Base-by-base conservation (phyloP, 1,140 invertebrate species). In the Adoxophyes honmai region DNA sequence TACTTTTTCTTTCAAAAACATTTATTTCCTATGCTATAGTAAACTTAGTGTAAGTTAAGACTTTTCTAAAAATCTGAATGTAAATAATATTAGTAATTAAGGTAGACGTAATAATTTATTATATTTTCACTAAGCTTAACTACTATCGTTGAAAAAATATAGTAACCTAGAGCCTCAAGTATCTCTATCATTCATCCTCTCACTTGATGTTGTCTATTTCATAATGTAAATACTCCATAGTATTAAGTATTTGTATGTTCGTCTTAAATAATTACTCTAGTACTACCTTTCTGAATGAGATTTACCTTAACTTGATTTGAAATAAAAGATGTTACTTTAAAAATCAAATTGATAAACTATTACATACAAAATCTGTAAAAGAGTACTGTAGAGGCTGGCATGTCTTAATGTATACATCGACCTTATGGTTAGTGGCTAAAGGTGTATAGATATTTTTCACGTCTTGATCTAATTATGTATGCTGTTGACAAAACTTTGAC, bases 41-140 rank as follows among this genome's bases (percentile, higher is more conserved):
- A 15, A 42, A 42, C n/a, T 42, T 54, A 54, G 16, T n/a, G 13
- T 21, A 21, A 54, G 21, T 15, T 28, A 28, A 28, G 6, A 28
- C 2, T 28, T 28, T 28, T 28, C 2, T 3, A 28, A 28, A 2
- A 28, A 28, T 28, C 21, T 28, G 2, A 28, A 28, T 61, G 59
- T 61, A 61, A 33, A 61, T 57, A 57, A 3, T 28, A 52, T 52
- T 33, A 18, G 6, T 34, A 35, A 15, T 35, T 2, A 74, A 70
- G 58, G 59, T 78, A 80, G 68, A 53, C 4, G 57, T 63, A 65
- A 56, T 84, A 81, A 82, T 66, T 85, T 82, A 81, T 81, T 85
- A 60, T 70, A 76, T 66, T 81, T 78, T 78, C 73, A 81, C 75
- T 81, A 81, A 80, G 80, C 67, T 75, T 78, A 28, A 2, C 21